Base-by-base conservation (phyloP, 2,113 vertebrate genomes). In the Litocranius walleri region DNA sequence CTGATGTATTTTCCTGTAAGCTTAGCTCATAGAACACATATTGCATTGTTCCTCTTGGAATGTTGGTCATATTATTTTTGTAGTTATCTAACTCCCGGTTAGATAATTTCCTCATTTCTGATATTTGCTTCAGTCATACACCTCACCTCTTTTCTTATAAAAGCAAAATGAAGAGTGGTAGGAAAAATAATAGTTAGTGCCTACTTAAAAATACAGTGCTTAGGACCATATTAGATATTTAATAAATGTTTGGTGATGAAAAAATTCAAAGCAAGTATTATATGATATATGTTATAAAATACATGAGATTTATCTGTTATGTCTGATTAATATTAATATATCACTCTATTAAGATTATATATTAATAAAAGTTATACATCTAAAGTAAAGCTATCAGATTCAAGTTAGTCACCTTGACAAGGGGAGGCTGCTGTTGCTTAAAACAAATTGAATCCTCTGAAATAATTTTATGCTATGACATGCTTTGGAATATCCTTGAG, bases 81-180 rank as follows among this genome's bases (percentile, higher is more conserved):
- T 45, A 95, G 8, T 52, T 74, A 40, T 74, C 67, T 40, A 40
- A 88, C 48, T 90, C 14, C 40, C 54, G 89, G 17, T 50, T 71
- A 90, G 71, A 87, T 81, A 50, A 86, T 95, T 74, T 95, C 92
- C 82, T 14, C 77, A 80, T 94, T 91, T 87, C 50, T 97, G 6
- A 4, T 52, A 94, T 97, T 27, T 91, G 95, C 94, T 98, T 98
- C 81, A 97, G 96, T 88, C 57, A 91, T 87, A 95, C 54, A 96
- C 21, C 48, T 96, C 71, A 97, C 84, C 87, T 97, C 78, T 97
- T 86, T 96, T 71, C 84, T 94, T 87, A 59, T 45, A 96, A 94
- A 80, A 94, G 87, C 59, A 92, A 59, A 6, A 52, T 97, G 71
- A 97, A 52, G 57, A 98, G 48, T 62, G 0, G 14, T 86, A 93